Evolutionary conservation across 2,888 invertebrate genomes (phyloP).

Genomic region (Ctena decussata): DNA sequence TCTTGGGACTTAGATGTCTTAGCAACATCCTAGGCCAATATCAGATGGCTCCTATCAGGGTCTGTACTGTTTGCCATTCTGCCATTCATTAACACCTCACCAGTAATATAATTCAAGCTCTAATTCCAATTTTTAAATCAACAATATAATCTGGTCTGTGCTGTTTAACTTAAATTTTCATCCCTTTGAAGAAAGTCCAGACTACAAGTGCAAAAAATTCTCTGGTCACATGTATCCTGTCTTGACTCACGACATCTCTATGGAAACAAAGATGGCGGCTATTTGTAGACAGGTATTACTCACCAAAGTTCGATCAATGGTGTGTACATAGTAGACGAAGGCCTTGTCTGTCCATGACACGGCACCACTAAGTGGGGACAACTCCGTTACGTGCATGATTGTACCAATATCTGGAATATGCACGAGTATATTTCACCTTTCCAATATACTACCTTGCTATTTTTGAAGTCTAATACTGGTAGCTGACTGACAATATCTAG

Average conservation of each 20-base stretch:
- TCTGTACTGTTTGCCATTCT: too few species aligned
- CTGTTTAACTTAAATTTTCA: too few species aligned
- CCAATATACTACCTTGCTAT: not conserved
- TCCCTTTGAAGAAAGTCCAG: too few species aligned
- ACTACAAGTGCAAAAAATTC: not conserved
- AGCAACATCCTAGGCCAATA: too few species aligned
- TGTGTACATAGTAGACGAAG: constrained; percentile 99
- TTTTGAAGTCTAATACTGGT: not conserved
- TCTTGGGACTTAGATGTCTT: too few species aligned
- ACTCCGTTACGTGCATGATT: constrained; percentile 99
- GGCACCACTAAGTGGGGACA: constrained; percentile 97
- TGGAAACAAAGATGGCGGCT: constrained; percentile 33
- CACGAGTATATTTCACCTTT: not conserved
- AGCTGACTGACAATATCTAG: not conserved
- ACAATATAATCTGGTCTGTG: too few species aligned
- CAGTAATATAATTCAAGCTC: too few species aligned
- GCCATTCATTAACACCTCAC: too few species aligned
- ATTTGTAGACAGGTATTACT: constrained; percentile 20
- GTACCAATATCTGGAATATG: constrained; percentile 95
- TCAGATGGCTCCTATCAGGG: too few species aligned
- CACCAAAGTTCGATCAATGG: constrained; percentile 95
- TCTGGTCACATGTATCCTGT: constrained; percentile 30
- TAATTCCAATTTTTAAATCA: too few species aligned
- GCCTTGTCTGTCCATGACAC: constrained; percentile 99
- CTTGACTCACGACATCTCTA: constrained; percentile 33